Evolutionary conservation across 2,888 invertebrate genomes (phyloP), one percentile per base, ranked within the genome.

Genomic region (Zootermopsis nevadensis): DNA sequence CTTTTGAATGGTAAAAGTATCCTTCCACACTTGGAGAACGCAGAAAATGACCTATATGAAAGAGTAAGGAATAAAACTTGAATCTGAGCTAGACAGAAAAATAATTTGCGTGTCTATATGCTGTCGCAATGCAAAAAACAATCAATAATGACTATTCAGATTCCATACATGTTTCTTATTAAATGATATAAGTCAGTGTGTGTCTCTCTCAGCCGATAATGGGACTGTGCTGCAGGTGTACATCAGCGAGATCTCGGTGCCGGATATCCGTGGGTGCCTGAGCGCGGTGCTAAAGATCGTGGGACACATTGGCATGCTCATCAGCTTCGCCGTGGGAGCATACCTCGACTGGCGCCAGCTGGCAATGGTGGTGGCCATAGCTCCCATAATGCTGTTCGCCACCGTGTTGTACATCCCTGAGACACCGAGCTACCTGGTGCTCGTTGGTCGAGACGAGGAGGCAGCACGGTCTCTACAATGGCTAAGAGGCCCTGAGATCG

Each of bases 241-340:
- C 91, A 95, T 98, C 87, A 96, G 96, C 88, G 98, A 98, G 91
- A 96, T 97, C 87, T 95, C 97, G 38, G 94, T 96, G 33, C 95
- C 96, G 2, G 94, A 95, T 85, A 94, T 97, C 86, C 92, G 98
- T 42, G 98, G 97, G 38, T 95, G 96, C 86, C 91, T 98, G 83
- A 97, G 97, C 88, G 95, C 97, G 8, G 93, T 97, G 84, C 92
- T 96, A 85, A 98, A 98, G 89, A 93, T 97, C 86, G 94, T 95
- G 85, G 95, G 96, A 30, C 96, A 97, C 88, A 92, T 96, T 53
- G 98, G 98, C 42, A 95, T 97, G 24, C 91, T 98, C 53, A 93
- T 95, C 87, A 95, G 95, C 81, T 97, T 96, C 90, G 93, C 94
- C 83, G 93, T 96, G 42, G 97, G 97, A 76, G 94, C 96, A 27